Percentiles rank a stretch among this genome's conserved stretches.
Evolutionary conservation across 2,113 vertebrate species (phyloP).

Genomic region (Spermophilus dauricus): DNA sequence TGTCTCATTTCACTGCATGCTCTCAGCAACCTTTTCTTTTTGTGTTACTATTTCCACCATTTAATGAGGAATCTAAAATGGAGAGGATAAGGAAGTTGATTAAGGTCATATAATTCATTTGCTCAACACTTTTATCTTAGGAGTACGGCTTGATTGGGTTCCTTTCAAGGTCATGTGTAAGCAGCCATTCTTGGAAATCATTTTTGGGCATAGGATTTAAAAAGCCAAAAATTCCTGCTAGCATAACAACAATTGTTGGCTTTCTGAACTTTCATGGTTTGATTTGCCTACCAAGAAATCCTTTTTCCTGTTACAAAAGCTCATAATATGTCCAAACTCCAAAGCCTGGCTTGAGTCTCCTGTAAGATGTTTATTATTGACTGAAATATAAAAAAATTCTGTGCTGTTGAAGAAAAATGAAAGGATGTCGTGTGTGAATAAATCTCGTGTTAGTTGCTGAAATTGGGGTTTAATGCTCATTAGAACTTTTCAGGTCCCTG

Average conservation of each 20-base stretch:
- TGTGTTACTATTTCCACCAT: neutral
- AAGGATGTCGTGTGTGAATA: slow-evolving; percentile 76
- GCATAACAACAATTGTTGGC: slow-evolving; percentile 26
- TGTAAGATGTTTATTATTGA: slow-evolving; percentile 39
- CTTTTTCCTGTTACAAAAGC: slow-evolving; percentile 15
- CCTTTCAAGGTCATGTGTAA: slow-evolving; percentile 32
- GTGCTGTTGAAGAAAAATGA: slow-evolving; percentile 70
- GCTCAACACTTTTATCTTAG: slow-evolving; percentile 4
- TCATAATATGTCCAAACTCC: slow-evolving; percentile 2
- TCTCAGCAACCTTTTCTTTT: neutral
- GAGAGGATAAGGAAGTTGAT: slow-evolving; percentile 16
- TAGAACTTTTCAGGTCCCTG: slow-evolving; percentile 78
- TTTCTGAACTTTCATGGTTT: slow-evolving; percentile 45
- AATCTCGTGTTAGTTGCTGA: slow-evolving; percentile 64
- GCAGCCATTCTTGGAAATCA: slow-evolving; percentile 53
- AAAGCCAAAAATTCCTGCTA: neutral
- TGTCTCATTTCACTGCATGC: slow-evolving; percentile 13
- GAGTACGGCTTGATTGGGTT: neutral
- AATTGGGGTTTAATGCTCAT: slow-evolving; percentile 68
- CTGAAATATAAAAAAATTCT: slow-evolving; percentile 69
- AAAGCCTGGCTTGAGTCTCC: slow-evolving; percentile 30
- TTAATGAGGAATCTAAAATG: slow-evolving; percentile 35
- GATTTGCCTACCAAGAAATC: neutral
- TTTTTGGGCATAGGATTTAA: slow-evolving; percentile 44
- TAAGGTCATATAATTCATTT: slow-evolving; percentile 45